A percentile compares a stretch with the other conserved stretches of the same genome.
Conservation (phyloP, 2,113 vertebrate species). For the Oreocharis arfaki region DNA sequence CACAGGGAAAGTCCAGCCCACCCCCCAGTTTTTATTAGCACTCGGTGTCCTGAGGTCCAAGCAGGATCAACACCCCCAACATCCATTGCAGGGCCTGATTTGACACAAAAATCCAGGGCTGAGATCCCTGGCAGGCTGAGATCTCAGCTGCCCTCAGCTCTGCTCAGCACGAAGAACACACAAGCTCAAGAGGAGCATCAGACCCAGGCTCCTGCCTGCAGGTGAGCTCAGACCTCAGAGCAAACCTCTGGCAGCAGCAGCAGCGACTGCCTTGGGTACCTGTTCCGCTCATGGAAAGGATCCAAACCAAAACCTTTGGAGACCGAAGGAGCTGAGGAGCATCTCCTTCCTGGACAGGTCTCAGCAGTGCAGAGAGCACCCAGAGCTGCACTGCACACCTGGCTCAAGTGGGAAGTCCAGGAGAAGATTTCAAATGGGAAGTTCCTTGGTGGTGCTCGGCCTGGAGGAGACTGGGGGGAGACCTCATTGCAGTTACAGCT, state of each 20-base stretch:
- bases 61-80: neutral
- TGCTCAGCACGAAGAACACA: neutral
- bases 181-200: neutral
- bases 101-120: neutral
- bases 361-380: neutral
- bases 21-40: neutral
- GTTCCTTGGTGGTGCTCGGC: neutral
- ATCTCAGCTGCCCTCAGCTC: neutral
- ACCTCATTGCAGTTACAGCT: neutral
- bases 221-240: neutral
- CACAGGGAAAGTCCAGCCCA: neutral
- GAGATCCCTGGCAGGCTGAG: neutral
- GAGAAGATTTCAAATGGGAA: neutral
- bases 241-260: neutral
- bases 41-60: accelerated
- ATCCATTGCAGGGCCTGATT: neutral
- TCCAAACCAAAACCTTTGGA: neutral
- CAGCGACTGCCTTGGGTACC: neutral
- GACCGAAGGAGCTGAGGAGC: neutral
- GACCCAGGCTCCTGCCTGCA: neutral
- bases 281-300: neutral
- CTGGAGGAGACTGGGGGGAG: neutral
- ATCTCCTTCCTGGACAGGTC: neutral
- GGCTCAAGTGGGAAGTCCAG: neutral
- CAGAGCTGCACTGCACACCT: accelerated